Evolutionary conservation across 2,797 vertebrate genomes (phyloP).

Genomic region (Psittacula echo): DNA sequence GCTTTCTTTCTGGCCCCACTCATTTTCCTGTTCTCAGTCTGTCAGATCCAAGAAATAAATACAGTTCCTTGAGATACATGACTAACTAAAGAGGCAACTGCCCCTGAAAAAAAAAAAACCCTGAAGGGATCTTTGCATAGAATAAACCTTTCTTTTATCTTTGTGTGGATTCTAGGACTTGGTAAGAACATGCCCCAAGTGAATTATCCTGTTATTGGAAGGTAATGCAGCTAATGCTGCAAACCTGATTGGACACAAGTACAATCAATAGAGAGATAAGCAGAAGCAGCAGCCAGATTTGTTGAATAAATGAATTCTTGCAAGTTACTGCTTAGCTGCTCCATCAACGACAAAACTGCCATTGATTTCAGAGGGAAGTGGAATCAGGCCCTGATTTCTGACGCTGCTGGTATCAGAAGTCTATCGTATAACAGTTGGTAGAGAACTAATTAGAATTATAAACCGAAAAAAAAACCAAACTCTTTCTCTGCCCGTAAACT

Average conservation of each 20-base stretch:
- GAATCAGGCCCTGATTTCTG: conserved; percentile 56
- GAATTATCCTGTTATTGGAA: conserved; percentile 49
- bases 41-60: background rate
- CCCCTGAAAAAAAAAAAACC: background rate
- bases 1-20: background rate
- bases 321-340: conserved; percentile 53
- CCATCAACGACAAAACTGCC: conserved; percentile 61
- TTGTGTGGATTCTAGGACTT: background rate
- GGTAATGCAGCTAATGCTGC: conserved; percentile 40
- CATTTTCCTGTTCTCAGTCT: background rate
- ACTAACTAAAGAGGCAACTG: background rate
- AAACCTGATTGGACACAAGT: conserved; percentile 53
- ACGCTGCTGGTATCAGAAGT: conserved; percentile 1
- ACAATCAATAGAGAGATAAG: conserved; percentile 63
- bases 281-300: conserved; percentile 62
- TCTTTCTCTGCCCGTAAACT: background rate
- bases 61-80: background rate
- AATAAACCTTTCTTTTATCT: background rate
- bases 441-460: background rate
- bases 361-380: conserved; percentile 46
- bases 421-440: background rate
- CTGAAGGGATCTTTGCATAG: background rate
- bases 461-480: background rate
- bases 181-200: conserved; percentile 37
- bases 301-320: conserved; percentile 70